A percentile compares a stretch with the other conserved stretches of the same genome.
These are phyloP conservation scores for Pleuronectes platessa DNA, from an alignment of 2,113 vertebrate genomes.

Conservation along the genomic window DNA sequence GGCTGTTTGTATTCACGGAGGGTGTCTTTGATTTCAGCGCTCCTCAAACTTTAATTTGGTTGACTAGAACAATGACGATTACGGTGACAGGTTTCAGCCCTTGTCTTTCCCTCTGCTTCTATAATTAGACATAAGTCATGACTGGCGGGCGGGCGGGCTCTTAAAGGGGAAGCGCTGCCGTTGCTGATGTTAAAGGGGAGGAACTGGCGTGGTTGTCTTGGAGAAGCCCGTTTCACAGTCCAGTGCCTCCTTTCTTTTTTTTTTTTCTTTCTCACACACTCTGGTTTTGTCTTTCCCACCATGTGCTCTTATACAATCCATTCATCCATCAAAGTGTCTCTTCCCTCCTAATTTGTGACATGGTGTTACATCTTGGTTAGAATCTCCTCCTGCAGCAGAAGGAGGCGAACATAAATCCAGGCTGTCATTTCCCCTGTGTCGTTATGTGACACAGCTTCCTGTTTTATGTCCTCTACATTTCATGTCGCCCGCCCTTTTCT, in stretches of 20 bases:
- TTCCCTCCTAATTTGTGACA: slow-evolving; percentile 40
- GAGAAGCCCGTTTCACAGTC: slow-evolving; percentile 25
- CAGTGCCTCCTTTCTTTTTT: slow-evolving; percentile 73
- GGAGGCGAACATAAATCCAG: slow-evolving; percentile 43
- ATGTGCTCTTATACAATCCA: slow-evolving; percentile 25
- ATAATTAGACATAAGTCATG: slow-evolving; percentile 77
- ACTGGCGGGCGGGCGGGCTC: slow-evolving; percentile 45
- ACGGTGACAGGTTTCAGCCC: slow-evolving; percentile 58
- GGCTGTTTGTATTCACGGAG: slow-evolving; percentile 33
- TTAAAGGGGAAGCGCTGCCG: slow-evolving; percentile 73
- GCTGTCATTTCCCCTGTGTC: slow-evolving; percentile 43
- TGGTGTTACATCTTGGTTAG: slow-evolving; percentile 49
- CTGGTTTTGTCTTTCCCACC: slow-evolving; percentile 15
- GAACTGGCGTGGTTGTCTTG: slow-evolving; percentile 6
- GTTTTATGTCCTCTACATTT: slow-evolving; percentile 59
- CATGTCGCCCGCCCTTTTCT: slow-evolving; percentile 22
- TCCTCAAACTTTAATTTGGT: slow-evolving; percentile 60
- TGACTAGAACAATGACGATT: slow-evolving; percentile 67
- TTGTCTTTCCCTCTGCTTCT: slow-evolving; percentile 66
- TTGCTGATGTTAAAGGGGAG: slow-evolving; percentile 48
- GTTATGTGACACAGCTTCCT: slow-evolving; percentile 24
- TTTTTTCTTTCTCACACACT: slow-evolving; percentile 82
- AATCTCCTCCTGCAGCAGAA: slow-evolving; percentile 28
- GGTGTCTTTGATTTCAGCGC: slow-evolving; percentile 30
- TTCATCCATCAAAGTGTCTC: slow-evolving; percentile 49